Evolutionary conservation across 2,888 invertebrate species (phyloP), one percentile per base, ranked within the genome.

Genomic region (Apoderus coryli): DNA sequence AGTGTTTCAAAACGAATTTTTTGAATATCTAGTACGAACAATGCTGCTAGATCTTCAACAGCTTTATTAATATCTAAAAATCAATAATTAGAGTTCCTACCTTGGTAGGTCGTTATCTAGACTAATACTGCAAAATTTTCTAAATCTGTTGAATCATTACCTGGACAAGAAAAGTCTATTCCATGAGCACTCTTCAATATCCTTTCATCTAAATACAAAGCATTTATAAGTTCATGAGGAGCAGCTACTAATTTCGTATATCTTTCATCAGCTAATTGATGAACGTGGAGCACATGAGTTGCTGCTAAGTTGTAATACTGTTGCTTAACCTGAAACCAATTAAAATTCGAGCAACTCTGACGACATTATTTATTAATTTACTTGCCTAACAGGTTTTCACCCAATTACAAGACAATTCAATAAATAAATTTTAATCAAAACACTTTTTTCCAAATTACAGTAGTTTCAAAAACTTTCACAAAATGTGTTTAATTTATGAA

Each of bases 31-130:
- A 62, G 43, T n/a, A 47, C 42, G 35, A 59, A 61, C 16, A 67
- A 37, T 25, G 46, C 40, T 2, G 57, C 54, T 3, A 67, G 42
- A 7, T 54, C 55, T 33, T 57, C 53, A 3, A 58, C 60, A 3
- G 63, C 63, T 29, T 52, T 50, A 46, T 66, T 66, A 16, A 67
- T 61, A 40, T 64, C 63, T 53, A 33, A n/a, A n/a, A n/a, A n/a
- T n/a, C n/a, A n/a, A n/a, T n/a, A n/a, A n/a, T n/a, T n/a, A n/a
- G n/a, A n/a, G n/a, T n/a, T n/a, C n/a, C n/a, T n/a, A n/a, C n/a
- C n/a, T n/a, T n/a, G n/a, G n/a, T n/a, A n/a, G n/a, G n/a, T n/a
- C n/a, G n/a, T n/a, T n/a, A n/a, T n/a, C n/a, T n/a, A n/a, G n/a
- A n/a, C n/a, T n/a, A n/a, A n/a, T n/a, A n/a, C n/a, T n/a, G n/a